Conservation (phyloP, 2,797 vertebrate species). For the Periparus ater region DNA sequence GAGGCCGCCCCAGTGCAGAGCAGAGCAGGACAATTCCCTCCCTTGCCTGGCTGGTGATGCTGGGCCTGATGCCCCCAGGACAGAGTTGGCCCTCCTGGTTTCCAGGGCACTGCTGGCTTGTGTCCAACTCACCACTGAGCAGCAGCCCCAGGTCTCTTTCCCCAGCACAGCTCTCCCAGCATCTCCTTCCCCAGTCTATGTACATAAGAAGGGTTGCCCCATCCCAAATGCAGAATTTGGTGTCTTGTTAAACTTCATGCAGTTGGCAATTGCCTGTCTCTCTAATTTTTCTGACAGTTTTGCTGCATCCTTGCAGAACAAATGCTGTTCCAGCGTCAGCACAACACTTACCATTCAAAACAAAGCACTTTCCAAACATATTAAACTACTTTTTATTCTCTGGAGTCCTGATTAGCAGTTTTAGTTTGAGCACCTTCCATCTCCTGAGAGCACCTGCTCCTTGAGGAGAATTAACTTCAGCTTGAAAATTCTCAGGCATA, state of each 20-base stretch:
- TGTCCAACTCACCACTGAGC: accelerated
- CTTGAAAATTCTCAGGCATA: not conserved
- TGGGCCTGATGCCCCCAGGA: not conserved
- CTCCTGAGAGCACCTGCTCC: not conserved
- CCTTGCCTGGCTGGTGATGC: accelerated
- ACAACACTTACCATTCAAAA: not conserved
- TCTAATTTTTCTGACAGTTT: not conserved
- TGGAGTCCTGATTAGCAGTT: not conserved
- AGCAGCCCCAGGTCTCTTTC: accelerated
- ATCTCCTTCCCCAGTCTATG: no score
- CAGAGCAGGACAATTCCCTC: not conserved
- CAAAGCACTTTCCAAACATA: not conserved
- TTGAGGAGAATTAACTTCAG: not conserved
- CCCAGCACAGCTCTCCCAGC: accelerated
- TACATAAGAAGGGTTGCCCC: accelerated
- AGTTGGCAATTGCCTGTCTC: not conserved
- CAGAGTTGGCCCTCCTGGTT: not conserved
- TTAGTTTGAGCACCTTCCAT: not conserved
- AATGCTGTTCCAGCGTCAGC: not conserved
- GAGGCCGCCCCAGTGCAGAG: accelerated
- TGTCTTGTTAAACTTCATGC: not conserved
- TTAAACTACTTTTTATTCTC: not conserved
- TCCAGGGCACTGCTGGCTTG: not conserved
- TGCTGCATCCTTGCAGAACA: not conserved
- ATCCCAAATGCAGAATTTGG: not conserved